A percentile compares a stretch with the other conserved stretches of the same genome.
Conservation (phyloP, 2,888 invertebrate genomes). For the Hirtodrosophila duncani region DNA sequence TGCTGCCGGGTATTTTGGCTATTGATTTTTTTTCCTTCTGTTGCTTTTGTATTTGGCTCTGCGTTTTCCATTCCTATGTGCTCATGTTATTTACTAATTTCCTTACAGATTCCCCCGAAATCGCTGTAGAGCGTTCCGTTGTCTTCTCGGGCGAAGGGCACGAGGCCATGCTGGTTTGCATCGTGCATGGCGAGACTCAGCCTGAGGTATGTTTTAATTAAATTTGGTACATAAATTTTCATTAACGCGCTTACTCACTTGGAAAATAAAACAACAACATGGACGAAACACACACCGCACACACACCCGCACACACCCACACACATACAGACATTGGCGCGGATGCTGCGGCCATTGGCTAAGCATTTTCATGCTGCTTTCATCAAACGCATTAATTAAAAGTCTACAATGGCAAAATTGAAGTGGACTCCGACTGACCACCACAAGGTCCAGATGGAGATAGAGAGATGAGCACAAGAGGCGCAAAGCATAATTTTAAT, state of each 20-base stretch:
- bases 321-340: conserved; percentile 20
- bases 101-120: conserved; percentile 77
- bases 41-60: not conserved
- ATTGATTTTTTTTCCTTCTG: conserved; percentile 38
- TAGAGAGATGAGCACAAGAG: conserved; percentile 3
- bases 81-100: conserved; percentile 55
- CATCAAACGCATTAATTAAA: conserved; percentile 54
- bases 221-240: conserved; percentile 62
- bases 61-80: conserved; percentile 17
- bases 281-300: conserved; percentile 18
- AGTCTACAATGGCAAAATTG: conserved; percentile 54
- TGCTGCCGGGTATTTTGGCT: conserved; percentile 8
- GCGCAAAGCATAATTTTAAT: conserved; percentile 62
- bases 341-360: conserved; percentile 8
- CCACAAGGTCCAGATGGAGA: conserved; percentile 26
- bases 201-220: conserved; percentile 81
- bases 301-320: conserved; percentile 17
- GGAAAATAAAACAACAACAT: conserved; percentile 45
- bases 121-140: conserved; percentile 81
- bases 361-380: conserved; percentile 13
- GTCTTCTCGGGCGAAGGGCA: conserved; percentile 84
- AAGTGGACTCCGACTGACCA: conserved; percentile 40
- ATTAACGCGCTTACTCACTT: conserved; percentile 53
- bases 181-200: conserved; percentile 84
- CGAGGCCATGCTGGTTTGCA: conserved; percentile 84